Evolutionary conservation across 1,140 invertebrate species (phyloP).

Genomic region (Penaeus japonicus): DNA sequence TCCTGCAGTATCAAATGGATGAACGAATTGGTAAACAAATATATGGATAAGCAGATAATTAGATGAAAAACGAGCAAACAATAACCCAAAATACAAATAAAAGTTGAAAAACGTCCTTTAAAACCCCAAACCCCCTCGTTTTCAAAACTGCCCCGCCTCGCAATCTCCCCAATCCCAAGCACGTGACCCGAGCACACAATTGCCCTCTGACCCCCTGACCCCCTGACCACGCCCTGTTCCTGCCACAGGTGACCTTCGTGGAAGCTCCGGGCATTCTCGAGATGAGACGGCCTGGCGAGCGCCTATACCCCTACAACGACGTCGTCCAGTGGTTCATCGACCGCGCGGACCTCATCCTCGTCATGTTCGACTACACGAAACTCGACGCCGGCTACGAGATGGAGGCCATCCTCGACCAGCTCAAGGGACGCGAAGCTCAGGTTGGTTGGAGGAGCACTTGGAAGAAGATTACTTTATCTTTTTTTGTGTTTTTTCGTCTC

Average conservation of each 20-base stretch:
- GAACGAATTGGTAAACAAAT: too few relatives aligned
- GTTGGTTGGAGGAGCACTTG: slow-evolving; percentile 63
- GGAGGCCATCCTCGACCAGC: slow-evolving; percentile 89
- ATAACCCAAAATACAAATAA: too few relatives aligned
- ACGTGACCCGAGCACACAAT: background rate
- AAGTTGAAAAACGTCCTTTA: too few relatives aligned
- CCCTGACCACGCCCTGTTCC: background rate
- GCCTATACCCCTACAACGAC: slow-evolving; percentile 93
- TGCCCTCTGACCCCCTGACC: background rate
- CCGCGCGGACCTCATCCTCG: slow-evolving; percentile 91
- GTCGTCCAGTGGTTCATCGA: slow-evolving; percentile 97
- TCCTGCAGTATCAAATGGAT: too few relatives aligned
- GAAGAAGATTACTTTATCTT: too few relatives aligned
- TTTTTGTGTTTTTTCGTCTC: too few relatives aligned
- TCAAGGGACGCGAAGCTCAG: slow-evolving; percentile 91
- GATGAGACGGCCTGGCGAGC: slow-evolving; percentile 90
- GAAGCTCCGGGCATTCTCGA: slow-evolving; percentile 96
- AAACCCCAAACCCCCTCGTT: too few relatives aligned
- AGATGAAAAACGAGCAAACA: too few relatives aligned
- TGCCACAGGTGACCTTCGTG: slow-evolving; percentile 86
- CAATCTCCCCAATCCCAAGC: background rate
- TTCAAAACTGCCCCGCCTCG: background rate
- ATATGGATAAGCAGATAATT: too few relatives aligned
- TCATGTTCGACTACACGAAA: slow-evolving; percentile 94
- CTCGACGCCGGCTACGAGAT: slow-evolving; percentile 93